These are phyloP conservation scores for Leucoptera coffeella DNA, from an alignment of 2,888 invertebrate genomes.

Conservation along the genomic window DNA sequence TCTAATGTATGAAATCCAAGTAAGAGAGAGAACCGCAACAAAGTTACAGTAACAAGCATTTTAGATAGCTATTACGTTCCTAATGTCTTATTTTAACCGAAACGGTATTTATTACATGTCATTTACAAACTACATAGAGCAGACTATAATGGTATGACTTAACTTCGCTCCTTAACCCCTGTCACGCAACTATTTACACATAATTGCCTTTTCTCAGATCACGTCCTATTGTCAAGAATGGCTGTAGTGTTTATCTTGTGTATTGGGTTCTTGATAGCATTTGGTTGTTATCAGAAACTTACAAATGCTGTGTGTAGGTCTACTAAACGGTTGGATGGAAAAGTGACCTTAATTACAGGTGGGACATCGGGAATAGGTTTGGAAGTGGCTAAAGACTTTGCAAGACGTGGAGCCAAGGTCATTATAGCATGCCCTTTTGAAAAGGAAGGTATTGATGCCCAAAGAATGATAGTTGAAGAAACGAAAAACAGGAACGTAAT, in stretches of 20 bases:
- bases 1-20: too few relatives aligned
- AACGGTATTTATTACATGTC: too few relatives aligned
- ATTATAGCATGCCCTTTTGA: conserved; percentile 35
- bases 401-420: conserved; percentile 29
- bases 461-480: conserved; percentile 59
- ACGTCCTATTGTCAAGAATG: too few relatives aligned
- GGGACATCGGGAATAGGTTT: conserved; percentile 37
- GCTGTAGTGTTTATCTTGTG: too few relatives aligned
- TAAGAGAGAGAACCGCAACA: too few relatives aligned
- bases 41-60: too few relatives aligned
- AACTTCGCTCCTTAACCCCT: not conserved
- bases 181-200: not conserved
- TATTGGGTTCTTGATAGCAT: too few relatives aligned
- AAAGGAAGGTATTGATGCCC: conserved; percentile 23
- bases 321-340: conserved; percentile 25
- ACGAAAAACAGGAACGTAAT: conserved; percentile 64
- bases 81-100: too few relatives aligned
- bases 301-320: conserved; percentile 32
- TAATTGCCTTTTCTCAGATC: too few relatives aligned
- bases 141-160: too few relatives aligned
- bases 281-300: conserved; percentile 21
- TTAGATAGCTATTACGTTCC: too few relatives aligned
- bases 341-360: conserved; percentile 29
- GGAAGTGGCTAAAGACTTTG: conserved; percentile 30
- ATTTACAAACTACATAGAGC: too few relatives aligned